These are phyloP conservation scores for Diploptera punctata DNA, from an alignment of 2,888 invertebrate species.

Conservation along the genomic window DNA sequence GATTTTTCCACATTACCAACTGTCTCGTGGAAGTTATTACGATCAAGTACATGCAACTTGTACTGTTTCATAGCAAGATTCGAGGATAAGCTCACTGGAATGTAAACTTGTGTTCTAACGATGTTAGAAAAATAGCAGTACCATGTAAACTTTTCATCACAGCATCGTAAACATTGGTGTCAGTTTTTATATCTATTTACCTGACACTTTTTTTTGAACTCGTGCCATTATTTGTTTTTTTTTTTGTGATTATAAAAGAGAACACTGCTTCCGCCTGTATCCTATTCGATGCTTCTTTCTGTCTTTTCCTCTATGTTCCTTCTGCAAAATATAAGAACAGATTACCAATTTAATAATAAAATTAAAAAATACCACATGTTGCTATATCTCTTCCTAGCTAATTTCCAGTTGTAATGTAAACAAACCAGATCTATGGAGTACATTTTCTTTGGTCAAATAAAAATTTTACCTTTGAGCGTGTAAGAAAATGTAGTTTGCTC, in stretches of 20 bases:
- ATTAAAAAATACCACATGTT: too few species aligned
- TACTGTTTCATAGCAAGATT: not conserved
- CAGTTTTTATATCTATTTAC: slow-evolving; percentile 25
- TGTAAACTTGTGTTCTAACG: not conserved
- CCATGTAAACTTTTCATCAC: slow-evolving; percentile 9
- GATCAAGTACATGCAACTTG: slow-evolving; percentile 8
- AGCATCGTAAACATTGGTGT: slow-evolving; percentile 10
- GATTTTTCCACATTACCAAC: slow-evolving; percentile 15
- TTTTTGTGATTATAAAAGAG: slow-evolving; percentile 40
- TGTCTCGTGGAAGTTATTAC: slow-evolving; percentile 14
- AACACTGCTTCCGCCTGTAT: slow-evolving; percentile 39
- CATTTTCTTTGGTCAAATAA: too few species aligned
- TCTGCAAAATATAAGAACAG: slow-evolving; percentile 55
- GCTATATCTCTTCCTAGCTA: too few species aligned
- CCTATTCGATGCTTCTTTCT: slow-evolving; percentile 58
- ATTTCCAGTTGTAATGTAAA: too few species aligned
- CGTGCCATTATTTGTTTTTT: not conserved
- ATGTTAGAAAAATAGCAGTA: slow-evolving; percentile 18
- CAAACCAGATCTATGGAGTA: too few species aligned
- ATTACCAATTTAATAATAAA: too few species aligned
- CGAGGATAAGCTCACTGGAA: slow-evolving; percentile 14
- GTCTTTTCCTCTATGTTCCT: slow-evolving; percentile 78
- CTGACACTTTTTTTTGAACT: slow-evolving; percentile 14
- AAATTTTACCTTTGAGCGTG: too few species aligned
- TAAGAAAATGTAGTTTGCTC: too few species aligned